These are phyloP conservation scores for Conger conger DNA, from an alignment of 2,113 vertebrate species.

Conservation along the genomic window DNA sequence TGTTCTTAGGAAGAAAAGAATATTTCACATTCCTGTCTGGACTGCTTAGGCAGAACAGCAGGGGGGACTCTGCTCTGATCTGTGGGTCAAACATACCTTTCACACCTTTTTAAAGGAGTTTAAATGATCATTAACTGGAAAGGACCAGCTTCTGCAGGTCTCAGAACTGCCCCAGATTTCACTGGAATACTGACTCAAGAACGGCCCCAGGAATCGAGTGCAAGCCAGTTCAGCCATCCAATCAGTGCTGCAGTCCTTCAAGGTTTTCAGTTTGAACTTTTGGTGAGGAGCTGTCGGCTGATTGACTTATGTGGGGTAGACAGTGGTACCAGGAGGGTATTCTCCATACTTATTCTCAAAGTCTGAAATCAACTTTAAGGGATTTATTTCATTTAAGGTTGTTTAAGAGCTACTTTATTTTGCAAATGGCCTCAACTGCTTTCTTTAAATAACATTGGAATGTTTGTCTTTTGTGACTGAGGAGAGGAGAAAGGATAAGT, in stretches of 20 bases:
- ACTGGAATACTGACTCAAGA: neutral
- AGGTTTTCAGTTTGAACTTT: neutral
- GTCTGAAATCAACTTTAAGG: neutral
- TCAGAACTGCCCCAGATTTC: neutral
- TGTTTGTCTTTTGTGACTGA: slow-evolving; percentile 29
- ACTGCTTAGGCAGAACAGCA: neutral
- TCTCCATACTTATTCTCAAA: too few relatives aligned
- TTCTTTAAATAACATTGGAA: slow-evolving; percentile 15
- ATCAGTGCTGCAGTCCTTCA: neutral
- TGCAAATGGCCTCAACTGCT: neutral
- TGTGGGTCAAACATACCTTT: neutral
- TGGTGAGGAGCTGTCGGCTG: neutral
- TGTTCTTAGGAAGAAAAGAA: too few relatives aligned
- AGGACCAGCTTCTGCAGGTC: neutral
- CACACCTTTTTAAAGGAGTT: neutral
- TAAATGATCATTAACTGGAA: neutral
- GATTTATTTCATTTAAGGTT: too few relatives aligned
- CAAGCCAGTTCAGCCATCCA: neutral
- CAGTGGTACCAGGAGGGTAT: neutral
- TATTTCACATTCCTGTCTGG: neutral
- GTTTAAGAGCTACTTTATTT: neutral
- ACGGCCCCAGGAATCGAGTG: neutral
- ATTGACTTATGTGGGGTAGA: neutral
- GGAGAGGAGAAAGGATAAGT: slow-evolving; percentile 28
- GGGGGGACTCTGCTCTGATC: neutral